A percentile compares a stretch with the other conserved stretches of the same genome.
Conservation (phyloP, 2,113 vertebrate genomes). For the Megaceryle maxima region DNA sequence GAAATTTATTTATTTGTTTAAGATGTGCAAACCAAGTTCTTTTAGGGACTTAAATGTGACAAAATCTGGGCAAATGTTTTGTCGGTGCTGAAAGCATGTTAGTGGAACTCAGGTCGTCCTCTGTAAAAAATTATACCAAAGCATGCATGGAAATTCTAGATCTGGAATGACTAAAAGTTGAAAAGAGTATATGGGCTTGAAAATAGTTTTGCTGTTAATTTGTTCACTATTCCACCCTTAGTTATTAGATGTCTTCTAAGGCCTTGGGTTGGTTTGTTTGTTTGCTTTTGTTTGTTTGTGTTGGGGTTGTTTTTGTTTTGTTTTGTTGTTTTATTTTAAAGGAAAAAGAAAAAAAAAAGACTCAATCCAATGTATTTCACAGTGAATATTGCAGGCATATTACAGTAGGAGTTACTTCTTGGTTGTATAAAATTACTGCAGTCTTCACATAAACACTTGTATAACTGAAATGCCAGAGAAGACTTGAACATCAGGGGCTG, state of each 20-base stretch:
- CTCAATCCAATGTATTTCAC: not conserved
- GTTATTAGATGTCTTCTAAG: not conserved
- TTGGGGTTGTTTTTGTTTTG: too few relatives aligned
- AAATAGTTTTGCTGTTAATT: not conserved
- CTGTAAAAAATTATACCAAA: not conserved
- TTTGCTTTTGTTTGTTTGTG: too few relatives aligned
- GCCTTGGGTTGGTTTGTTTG: not conserved
- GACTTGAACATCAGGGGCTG: not conserved
- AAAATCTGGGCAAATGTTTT: not conserved
- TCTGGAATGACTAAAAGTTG: not conserved
- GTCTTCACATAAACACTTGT: not conserved
- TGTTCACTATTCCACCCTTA: not conserved
- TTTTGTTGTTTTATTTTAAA: not conserved
- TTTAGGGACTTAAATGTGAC: not conserved
- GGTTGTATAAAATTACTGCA: not conserved
- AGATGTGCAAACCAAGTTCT: not conserved
- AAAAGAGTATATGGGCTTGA: not conserved
- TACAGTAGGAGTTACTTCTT: not conserved
- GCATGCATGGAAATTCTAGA: not conserved
- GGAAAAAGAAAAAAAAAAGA: not conserved
- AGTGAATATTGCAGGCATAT: not conserved
- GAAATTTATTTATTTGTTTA: not conserved
- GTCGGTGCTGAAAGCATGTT: not conserved
- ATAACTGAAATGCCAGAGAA: not conserved
- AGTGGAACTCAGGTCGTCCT: not conserved